Conservation (phyloP, 1,140 invertebrate species). For the Drosophila murphyi region DNA sequence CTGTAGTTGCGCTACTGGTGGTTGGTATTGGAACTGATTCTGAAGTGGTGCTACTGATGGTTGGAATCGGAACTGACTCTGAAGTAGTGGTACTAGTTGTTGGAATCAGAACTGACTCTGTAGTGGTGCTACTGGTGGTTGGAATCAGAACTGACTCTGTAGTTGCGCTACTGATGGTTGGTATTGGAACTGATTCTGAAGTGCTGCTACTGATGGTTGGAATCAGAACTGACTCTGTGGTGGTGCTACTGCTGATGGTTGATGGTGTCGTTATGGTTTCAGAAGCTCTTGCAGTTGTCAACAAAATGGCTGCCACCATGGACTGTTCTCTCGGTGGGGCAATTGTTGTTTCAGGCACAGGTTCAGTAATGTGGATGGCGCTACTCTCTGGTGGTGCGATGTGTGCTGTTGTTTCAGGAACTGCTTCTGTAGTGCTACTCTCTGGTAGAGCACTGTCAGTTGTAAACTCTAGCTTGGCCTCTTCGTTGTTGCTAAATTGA, state of each 20-base stretch:
- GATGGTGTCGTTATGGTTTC: not conserved
- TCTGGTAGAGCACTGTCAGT: not conserved
- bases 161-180: not conserved
- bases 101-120: not conserved
- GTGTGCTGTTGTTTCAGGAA: not conserved
- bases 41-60: not conserved
- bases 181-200: not conserved
- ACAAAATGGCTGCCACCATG: not conserved
- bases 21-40: not conserved
- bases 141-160: not conserved
- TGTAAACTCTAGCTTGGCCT: not conserved
- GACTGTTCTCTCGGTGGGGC: slow-evolving; percentile 8
- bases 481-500: not conserved
- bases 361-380: slow-evolving; percentile 1
- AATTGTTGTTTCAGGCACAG: slow-evolving; percentile 11
- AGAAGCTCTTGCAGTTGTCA: not conserved
- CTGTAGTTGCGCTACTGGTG: not conserved
- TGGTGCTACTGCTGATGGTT: slow-evolving; percentile 16
- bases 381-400: slow-evolving; percentile 2
- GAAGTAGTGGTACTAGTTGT: not conserved
- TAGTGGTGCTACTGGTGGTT: not conserved
- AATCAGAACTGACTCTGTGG: not conserved
- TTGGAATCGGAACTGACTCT: not conserved
- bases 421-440: not conserved
- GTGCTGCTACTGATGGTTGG: slow-evolving; percentile 1